Evolutionary conservation across 2,113 vertebrate genomes (phyloP), one percentile per base, ranked within the genome.

Genomic region (Burhinus oedicnemus): DNA sequence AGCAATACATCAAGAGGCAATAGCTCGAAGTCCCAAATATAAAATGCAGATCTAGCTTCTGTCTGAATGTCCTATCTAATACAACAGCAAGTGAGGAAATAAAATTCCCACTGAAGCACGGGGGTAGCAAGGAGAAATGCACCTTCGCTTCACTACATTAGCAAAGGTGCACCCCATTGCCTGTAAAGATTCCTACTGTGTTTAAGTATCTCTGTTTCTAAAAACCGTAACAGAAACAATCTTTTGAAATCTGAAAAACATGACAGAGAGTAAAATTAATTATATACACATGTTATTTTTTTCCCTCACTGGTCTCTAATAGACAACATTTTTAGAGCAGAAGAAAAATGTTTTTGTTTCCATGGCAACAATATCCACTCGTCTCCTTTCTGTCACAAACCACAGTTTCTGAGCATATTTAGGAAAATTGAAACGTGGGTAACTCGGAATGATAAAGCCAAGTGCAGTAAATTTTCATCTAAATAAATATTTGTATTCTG

Each of bases 341-440:
- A 64, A 96, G 95, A 97, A 96, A 94, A 95, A 97, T 98, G 94
- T 96, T 98, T 98, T 97, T 97, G 98, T 97, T 98, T 94, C 98
- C 97, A 98, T 98, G 97, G 97, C 23, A 90, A 98, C 98, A 96
- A 85, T 92, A 97, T 90, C 95, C 77, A 83, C 94, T 97, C 9
- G 49, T 91, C 96, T 97, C 80, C 86, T 97, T 96, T 96, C 92
- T 90, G 95, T 96, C 92, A 96, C 76, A 96, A 98, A 88, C 85
- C 92, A 68, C 11, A 45, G 96, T 97, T 98, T 96, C 97, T 96
- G 94, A 97, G 81, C 89, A 84, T 97, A 96, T 97, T 97, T 97
- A 96, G 77, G 75, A 95, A 97, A 98, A 98, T 45, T 97, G 97
- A 97, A 98, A 98, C 34, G 87, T 95, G 91, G 75, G 80, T 85